Conservation (phyloP, 2,797 vertebrate species). For the Saxicola maurus region DNA sequence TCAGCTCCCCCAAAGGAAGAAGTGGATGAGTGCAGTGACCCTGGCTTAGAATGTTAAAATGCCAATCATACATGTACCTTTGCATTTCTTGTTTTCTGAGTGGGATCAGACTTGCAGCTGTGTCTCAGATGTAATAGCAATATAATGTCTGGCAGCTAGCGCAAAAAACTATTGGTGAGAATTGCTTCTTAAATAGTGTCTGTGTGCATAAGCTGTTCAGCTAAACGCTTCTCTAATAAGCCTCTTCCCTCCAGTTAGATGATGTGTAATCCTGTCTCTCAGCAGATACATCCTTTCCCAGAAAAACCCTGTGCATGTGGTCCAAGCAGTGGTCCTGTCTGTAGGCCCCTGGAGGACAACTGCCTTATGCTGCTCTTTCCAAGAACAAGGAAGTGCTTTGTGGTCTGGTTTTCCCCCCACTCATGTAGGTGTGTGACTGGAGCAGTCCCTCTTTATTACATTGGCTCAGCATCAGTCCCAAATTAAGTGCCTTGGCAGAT, state of each 20-base stretch:
- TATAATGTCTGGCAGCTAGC: not conserved
- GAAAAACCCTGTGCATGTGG: accelerated
- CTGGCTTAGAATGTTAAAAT: not conserved
- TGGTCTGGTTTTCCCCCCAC: not conserved
- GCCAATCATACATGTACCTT: accelerated
- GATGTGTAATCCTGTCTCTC: not conserved
- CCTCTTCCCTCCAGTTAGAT: not conserved
- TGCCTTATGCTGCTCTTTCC: not conserved
- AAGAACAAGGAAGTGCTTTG: not conserved
- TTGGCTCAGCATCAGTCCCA: not conserved
- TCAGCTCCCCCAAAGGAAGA: not conserved
- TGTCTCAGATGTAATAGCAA: not conserved
- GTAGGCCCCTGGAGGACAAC: not conserved
- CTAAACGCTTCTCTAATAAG: not conserved
- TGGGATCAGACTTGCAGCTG: not conserved
- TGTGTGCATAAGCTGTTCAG: not conserved
- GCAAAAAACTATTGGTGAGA: not conserved
- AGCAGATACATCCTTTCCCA: not conserved
- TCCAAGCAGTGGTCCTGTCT: not conserved
- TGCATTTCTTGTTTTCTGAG: not conserved
- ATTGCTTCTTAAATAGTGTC: not conserved
- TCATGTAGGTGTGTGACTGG: not conserved
- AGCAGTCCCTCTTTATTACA: accelerated
- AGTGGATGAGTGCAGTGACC: not conserved
- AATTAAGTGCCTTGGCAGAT: not conserved